phyloP scores from a whole-genome alignment of 2,797 vertebrate genomes.

The Chloroceryle inda region DNA sequence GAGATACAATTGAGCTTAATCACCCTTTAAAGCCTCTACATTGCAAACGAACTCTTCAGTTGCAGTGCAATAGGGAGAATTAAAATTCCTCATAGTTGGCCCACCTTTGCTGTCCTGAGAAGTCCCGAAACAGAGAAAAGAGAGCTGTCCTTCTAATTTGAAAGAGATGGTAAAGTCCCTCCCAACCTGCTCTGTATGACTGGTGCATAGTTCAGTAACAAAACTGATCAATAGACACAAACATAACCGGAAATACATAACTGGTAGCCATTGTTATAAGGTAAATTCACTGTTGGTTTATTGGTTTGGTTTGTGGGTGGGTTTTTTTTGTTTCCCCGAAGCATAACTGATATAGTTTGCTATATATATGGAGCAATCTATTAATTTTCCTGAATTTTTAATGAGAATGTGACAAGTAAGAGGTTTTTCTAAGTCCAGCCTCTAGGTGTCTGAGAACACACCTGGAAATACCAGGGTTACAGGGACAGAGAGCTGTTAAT shows the following conservation, averaged over 20 bases:
- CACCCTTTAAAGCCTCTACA: neutral
- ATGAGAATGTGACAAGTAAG: neutral
- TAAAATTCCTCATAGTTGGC: neutral
- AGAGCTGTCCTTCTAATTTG: neutral
- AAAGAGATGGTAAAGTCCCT: neutral
- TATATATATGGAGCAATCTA: neutral
- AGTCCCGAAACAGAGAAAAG: neutral
- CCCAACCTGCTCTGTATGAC: neutral
- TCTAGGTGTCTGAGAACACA: neutral
- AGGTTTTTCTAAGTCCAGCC: neutral
- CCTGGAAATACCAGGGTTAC: neutral
- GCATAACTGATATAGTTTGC: neutral
- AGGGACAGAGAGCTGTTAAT: neutral
- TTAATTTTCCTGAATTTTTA: neutral
- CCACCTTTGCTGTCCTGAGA: neutral
- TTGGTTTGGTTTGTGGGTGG: neutral
- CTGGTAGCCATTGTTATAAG: neutral
- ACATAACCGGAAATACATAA: neutral
- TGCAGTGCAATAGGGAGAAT: neutral
- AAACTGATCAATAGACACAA: neutral
- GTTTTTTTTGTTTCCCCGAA: neutral
- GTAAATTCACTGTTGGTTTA: neutral
- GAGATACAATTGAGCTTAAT: neutral
- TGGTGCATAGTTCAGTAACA: neutral
- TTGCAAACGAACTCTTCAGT: neutral